Base-by-base conservation (phyloP, 2,113 vertebrate species). In the Rhinolophus ferrumequinum region DNA sequence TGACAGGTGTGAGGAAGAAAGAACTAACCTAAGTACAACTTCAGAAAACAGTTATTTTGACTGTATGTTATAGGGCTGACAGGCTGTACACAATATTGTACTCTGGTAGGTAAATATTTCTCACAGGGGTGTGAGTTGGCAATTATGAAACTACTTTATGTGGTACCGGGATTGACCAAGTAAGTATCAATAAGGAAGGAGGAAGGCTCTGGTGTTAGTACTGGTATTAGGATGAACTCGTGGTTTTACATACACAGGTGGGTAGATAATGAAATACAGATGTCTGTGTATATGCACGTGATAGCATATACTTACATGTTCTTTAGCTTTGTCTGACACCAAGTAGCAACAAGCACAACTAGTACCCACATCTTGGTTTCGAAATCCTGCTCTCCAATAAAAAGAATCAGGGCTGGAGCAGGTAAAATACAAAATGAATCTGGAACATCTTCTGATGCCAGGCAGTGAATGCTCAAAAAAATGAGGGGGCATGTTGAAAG, bases 131-230 rank as follows among this genome's bases (percentile, higher is more conserved):
- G 73, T 64, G 44, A 90, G 33, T 22, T 50, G 11, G 19, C 41
- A 89, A 70, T 56, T 77, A 83, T 84, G 89, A 90, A 89, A 92
- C n/a, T 50, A 94, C 54, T 66, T 83, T 79, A 52, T 41, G 14
- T 41, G 47, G 38, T 75, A 60, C 22, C 60, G 58, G 47, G 33
- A 84, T 0, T 93, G 64, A 81, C 82, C 47, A 67, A 41, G 0
- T 67, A 90, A 72, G 47, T 64, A 76, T 50, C 41, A 76, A 11
- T 38, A 84, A 56, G 35, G 13, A 67, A 38, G 28, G 13, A 67
- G 47, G 28, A 80, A 85, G 56, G 30, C 41, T 95, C 4, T 60
- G 30, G 44, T 75, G 16, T 28, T 72, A n/a, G 16, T 13, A 88
- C 13, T 82, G 26, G n/a, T 52, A 69, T 30, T 28, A 35, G 21